Percentiles rank a stretch among this genome's conserved stretches.
phyloP scores from a whole-genome alignment of 2,888 invertebrate species.

The Cryptocephalus primarius region DNA sequence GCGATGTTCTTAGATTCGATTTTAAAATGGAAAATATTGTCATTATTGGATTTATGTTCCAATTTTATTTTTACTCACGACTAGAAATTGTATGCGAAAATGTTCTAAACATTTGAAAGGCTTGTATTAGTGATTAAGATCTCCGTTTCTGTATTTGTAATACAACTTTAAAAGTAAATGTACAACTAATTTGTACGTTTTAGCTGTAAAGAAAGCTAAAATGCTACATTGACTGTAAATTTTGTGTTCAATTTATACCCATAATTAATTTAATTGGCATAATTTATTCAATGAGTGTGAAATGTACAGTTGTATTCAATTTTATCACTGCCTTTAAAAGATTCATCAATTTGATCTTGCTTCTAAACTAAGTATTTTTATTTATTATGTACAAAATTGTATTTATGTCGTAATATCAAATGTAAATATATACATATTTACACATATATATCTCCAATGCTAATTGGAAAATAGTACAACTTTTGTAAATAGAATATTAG shows the following conservation, averaged over 20 bases:
- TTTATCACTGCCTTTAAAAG: constrained; percentile 25
- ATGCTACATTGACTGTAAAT: constrained; percentile 18
- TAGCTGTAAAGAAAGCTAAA: not conserved
- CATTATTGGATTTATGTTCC: not conserved
- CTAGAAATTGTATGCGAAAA: not conserved
- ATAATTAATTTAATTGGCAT: constrained; percentile 11
- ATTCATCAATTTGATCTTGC: constrained; percentile 19
- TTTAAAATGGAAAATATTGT: not conserved
- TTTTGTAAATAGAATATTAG: constrained; percentile 21
- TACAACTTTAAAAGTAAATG: constrained; percentile 7
- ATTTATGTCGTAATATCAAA: constrained; percentile 15
- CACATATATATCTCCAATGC: constrained; percentile 15
- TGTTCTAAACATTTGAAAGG: not conserved
- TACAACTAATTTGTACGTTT: not conserved
- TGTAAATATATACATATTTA: constrained; percentile 13
- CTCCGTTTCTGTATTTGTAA: not conserved
- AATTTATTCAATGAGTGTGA: constrained; percentile 2
- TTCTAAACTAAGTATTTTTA: constrained; percentile 19
- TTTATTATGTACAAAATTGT: constrained; percentile 14
- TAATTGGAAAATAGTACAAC: constrained; percentile 24
- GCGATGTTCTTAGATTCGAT: not conserved
- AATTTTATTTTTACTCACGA: not conserved
- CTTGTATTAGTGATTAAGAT: not conserved
- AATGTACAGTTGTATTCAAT: constrained; percentile 19
- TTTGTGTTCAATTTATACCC: constrained; percentile 20